Percentiles rank a stretch among this genome's conserved stretches.
Evolutionary conservation across 2,888 invertebrate species (phyloP).

Genomic region (Shargacucullia verbasci): DNA sequence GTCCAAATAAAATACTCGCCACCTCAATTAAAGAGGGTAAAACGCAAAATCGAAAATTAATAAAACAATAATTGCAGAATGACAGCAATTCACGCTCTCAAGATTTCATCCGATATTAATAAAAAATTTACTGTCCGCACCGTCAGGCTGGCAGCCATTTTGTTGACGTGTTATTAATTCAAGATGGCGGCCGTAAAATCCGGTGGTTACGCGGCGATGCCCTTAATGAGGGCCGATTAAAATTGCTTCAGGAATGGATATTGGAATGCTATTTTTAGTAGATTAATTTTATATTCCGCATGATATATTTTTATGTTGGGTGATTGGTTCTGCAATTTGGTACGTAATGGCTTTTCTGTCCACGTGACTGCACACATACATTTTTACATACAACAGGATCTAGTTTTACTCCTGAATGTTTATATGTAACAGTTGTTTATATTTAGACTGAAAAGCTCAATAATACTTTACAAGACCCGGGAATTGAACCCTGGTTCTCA

Average conservation of each 20-base stretch:
- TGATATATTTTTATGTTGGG: slow-evolving; percentile 49
- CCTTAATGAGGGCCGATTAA: slow-evolving; percentile 86
- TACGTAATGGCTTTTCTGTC: slow-evolving; percentile 16
- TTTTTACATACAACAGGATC: no score
- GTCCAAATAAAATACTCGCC: slow-evolving; percentile 26
- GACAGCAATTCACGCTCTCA: slow-evolving; percentile 66
- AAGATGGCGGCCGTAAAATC: slow-evolving; percentile 82
- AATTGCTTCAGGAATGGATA: slow-evolving; percentile 77
- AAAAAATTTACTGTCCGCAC: slow-evolving; percentile 77
- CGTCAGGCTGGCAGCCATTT: slow-evolving; percentile 73
- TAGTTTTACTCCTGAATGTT: no score
- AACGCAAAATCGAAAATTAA: slow-evolving; percentile 60
- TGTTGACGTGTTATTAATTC: slow-evolving; percentile 84
- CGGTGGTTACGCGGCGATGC: slow-evolving; percentile 81
- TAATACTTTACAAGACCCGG: no score
- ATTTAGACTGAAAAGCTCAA: no score
- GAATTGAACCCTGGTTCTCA: no score
- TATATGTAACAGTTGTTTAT: no score
- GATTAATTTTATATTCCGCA: slow-evolving; percentile 53
- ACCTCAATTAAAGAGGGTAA: slow-evolving; percentile 29
- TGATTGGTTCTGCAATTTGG: slow-evolving; percentile 33
- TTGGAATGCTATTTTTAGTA: slow-evolving; percentile 74
- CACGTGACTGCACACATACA: no score
- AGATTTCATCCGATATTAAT: slow-evolving; percentile 78
- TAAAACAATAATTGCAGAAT: slow-evolving; percentile 70